These are phyloP conservation scores for Battus philenor DNA, from an alignment of 1,140 invertebrate species.

Conservation along the genomic window DNA sequence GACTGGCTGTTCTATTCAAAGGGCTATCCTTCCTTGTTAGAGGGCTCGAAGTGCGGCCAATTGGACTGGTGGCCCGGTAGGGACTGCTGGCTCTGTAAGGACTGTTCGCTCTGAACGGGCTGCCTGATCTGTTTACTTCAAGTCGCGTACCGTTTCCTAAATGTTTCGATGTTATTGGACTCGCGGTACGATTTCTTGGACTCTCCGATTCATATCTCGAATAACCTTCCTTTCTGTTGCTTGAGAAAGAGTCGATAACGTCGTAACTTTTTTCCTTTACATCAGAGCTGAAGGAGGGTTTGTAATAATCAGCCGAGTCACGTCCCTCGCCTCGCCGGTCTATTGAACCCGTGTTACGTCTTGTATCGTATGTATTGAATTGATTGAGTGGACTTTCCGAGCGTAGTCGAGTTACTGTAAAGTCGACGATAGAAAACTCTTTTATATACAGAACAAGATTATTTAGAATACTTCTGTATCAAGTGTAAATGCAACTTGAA, in stretches of 20 bases:
- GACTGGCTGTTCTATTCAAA: constrained; percentile 67
- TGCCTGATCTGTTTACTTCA: constrained; percentile 58
- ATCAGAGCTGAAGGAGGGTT: constrained; percentile 54
- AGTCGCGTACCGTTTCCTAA: constrained; percentile 60
- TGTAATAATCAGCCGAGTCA: constrained; percentile 65
- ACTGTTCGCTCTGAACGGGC: constrained; percentile 62
- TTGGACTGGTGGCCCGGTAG: constrained; percentile 55
- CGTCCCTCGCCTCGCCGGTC: constrained; percentile 58
- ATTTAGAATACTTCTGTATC: no score
- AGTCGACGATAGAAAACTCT: constrained; percentile 18
- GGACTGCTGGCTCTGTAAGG: constrained; percentile 60
- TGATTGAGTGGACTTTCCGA: constrained; percentile 67
- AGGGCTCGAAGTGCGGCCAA: constrained; percentile 58
- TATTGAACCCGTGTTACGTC: constrained; percentile 50
- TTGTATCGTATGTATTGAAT: constrained; percentile 58
- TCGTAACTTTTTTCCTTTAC: constrained; percentile 64
- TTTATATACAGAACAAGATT: no score
- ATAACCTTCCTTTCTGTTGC: constrained; percentile 54
- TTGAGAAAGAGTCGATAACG: constrained; percentile 61
- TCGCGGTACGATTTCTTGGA: constrained; percentile 63
- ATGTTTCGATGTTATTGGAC: constrained; percentile 71
- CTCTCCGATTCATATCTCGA: constrained; percentile 64
- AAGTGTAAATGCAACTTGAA: no score
- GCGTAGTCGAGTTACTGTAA: constrained; percentile 58
- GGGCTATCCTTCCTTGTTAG: constrained; percentile 60